A percentile compares a stretch with the other conserved stretches of the same genome.
phyloP scores from a whole-genome alignment of 2,888 invertebrate species.

The Scrobipalpa atriplicella region DNA sequence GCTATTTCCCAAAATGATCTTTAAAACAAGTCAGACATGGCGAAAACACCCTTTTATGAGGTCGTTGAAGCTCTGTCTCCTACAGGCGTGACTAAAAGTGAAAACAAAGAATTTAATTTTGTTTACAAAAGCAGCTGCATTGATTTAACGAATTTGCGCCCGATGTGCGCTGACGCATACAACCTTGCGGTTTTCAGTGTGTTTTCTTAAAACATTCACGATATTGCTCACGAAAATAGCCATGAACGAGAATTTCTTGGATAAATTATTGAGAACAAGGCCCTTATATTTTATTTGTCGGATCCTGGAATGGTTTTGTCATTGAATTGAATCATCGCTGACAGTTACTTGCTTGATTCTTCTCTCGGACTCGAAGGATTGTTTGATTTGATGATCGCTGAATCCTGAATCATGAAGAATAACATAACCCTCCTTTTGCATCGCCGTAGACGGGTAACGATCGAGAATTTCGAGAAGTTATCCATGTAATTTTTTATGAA shows the following conservation, averaged over 20 bases:
- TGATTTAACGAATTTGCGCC: slow-evolving; percentile 34
- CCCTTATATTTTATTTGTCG: slow-evolving; percentile 45
- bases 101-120: slow-evolving; percentile 16
- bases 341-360: not conserved
- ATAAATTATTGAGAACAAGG: slow-evolving; percentile 48
- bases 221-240: slow-evolving; percentile 47
- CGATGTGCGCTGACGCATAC: slow-evolving; percentile 42
- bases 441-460: no score
- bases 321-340: slow-evolving; percentile 20
- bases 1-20: no score
- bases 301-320: slow-evolving; percentile 25
- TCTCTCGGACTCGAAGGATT: not conserved
- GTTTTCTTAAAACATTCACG: slow-evolving; percentile 39
- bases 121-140: slow-evolving; percentile 29
- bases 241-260: slow-evolving; percentile 38
- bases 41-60: no score
- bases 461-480: no score
- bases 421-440: no score
- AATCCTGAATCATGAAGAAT: no score
- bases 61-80: no score
- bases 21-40: no score
- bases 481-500: no score
- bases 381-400: no score
- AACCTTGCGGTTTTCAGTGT: slow-evolving; percentile 46
- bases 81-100: not conserved